phyloP scores from a whole-genome alignment of 2,888 invertebrate species.

The Bellardia bayeri region DNA sequence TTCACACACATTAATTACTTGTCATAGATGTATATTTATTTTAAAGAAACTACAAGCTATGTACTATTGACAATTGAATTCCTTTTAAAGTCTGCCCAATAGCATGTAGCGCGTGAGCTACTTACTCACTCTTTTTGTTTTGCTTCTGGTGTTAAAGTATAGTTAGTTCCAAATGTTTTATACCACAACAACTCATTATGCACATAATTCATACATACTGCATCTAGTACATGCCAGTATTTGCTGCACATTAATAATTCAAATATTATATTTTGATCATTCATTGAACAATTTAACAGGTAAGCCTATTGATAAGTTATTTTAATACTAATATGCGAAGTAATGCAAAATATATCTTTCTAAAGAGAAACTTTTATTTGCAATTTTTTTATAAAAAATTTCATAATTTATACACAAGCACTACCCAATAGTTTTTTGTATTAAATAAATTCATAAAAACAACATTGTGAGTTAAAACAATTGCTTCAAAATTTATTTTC shows the following conservation, averaged over 20 bases:
- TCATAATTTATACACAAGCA: too few species aligned
- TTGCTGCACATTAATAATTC: conserved; percentile 35
- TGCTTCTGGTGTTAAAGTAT: conserved; percentile 55
- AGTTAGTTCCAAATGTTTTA: conserved; percentile 31
- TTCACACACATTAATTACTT: too few species aligned
- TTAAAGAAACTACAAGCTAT: too few species aligned
- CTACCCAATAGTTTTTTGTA: too few species aligned
- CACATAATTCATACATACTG: neutral
- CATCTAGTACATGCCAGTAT: neutral
- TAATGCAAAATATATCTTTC: too few species aligned
- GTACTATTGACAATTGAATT: neutral
- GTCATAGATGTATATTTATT: too few species aligned
- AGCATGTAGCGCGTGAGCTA: conserved; percentile 37
- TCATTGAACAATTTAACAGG: conserved; percentile 4
- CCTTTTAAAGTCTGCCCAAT: conserved; percentile 74
- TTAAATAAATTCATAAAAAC: too few species aligned
- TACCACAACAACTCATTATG: neutral
- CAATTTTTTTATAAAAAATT: too few species aligned
- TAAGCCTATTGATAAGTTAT: conserved; percentile 27
- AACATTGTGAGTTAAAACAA: too few species aligned
- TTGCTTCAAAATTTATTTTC: too few species aligned
- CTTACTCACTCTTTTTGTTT: conserved; percentile 37
- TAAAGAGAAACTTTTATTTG: too few species aligned
- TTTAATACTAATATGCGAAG: neutral
- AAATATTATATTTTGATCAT: conserved; percentile 28